Conservation (phyloP, 2,888 invertebrate species). For the Parascotia fuliginaria region DNA sequence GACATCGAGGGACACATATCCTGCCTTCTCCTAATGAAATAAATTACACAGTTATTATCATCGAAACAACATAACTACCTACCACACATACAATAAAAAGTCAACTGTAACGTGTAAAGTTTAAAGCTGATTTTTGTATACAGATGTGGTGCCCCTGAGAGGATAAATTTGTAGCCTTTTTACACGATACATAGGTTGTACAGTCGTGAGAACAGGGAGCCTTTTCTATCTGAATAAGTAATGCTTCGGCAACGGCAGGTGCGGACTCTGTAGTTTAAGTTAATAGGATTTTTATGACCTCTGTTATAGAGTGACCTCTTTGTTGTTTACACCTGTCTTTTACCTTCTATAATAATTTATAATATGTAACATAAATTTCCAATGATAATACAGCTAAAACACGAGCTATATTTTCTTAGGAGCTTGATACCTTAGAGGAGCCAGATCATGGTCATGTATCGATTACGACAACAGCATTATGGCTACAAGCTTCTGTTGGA, state of each 20-base stretch:
- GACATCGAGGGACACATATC: slow-evolving; percentile 83
- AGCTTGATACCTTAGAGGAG: too few species aligned
- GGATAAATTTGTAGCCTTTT: slow-evolving; percentile 75
- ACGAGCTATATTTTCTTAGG: too few species aligned
- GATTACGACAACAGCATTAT: too few species aligned
- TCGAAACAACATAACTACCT: slow-evolving; percentile 46
- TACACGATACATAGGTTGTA: slow-evolving; percentile 53
- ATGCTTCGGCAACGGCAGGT: slow-evolving; percentile 34
- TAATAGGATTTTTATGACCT: slow-evolving; percentile 10
- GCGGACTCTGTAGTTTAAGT: slow-evolving; percentile 29
- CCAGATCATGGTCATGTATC: too few species aligned
- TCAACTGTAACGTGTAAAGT: slow-evolving; percentile 3
- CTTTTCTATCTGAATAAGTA: slow-evolving; percentile 43
- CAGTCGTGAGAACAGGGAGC: slow-evolving; percentile 65
- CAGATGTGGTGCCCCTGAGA: slow-evolving; percentile 43
- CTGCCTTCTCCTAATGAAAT: slow-evolving; percentile 84
- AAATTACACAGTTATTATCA: slow-evolving; percentile 62
- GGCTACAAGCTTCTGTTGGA: too few species aligned
- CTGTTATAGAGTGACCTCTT: not conserved
- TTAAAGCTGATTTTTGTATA: slow-evolving; percentile 35
- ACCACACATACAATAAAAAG: slow-evolving; percentile 17
- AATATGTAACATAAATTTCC: too few species aligned
- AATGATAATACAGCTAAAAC: too few species aligned
- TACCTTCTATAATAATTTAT: too few species aligned
- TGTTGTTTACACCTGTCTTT: not conserved